Conservation (phyloP, 2,113 vertebrate genomes). For the Dipodomys stephensi region DNA sequence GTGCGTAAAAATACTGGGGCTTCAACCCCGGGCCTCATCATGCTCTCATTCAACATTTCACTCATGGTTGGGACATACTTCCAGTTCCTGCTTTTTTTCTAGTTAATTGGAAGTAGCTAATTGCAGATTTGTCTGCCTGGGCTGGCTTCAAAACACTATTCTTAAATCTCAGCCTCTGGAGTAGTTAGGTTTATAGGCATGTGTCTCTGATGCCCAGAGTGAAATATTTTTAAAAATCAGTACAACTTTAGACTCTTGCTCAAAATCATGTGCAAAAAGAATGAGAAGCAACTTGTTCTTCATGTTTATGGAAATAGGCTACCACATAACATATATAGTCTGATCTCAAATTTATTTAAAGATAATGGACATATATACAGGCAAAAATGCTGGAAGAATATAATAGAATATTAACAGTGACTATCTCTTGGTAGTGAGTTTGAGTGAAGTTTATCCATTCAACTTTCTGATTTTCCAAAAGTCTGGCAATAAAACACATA, state of each 20-base stretch:
- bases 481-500: background rate
- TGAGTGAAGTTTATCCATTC: background rate
- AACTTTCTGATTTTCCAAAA: background rate
- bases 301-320: background rate
- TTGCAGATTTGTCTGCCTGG: too few relatives aligned
- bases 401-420: slow-evolving; percentile 3
- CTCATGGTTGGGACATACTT: too few relatives aligned
- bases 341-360: slow-evolving; percentile 26
- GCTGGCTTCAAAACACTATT: too few relatives aligned
- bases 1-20: too few relatives aligned
- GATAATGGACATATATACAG: background rate
- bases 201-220: too few relatives aligned
- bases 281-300: background rate
- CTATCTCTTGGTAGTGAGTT: background rate
- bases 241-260: background rate
- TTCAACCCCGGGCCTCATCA: too few relatives aligned
- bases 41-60: too few relatives aligned
- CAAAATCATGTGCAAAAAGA: background rate
- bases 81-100: too few relatives aligned
- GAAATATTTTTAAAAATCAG: background rate
- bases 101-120: too few relatives aligned
- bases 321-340: background rate
- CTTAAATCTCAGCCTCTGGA: too few relatives aligned
- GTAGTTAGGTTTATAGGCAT: too few relatives aligned
- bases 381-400: slow-evolving; percentile 20